phyloP scores from a whole-genome alignment of 2,888 invertebrate genomes.

The Carpatolechia fugitivella region DNA sequence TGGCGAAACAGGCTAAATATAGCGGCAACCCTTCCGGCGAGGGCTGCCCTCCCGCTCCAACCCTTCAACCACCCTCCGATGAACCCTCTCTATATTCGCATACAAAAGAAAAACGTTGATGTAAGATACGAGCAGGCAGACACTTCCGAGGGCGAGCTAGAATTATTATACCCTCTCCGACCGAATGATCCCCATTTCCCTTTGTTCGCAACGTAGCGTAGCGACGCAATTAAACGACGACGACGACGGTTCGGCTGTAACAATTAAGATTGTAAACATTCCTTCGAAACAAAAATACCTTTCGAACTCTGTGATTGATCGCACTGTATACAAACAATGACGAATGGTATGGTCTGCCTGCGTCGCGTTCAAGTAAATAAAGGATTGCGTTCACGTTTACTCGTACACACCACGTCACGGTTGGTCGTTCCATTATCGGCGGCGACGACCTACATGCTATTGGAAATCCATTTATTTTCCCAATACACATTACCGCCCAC shows the following conservation, averaged over 20 bases:
- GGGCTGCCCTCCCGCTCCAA: constrained; percentile 23
- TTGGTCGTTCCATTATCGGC: constrained; percentile 51
- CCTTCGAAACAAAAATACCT: constrained; percentile 11
- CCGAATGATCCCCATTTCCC: constrained; percentile 37
- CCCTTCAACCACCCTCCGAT: not conserved
- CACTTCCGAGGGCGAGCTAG: constrained; percentile 42
- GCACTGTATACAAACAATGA: constrained; percentile 4
- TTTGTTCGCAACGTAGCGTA: constrained; percentile 30
- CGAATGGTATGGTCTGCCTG: constrained; percentile 28
- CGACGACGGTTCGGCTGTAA: constrained; percentile 19
- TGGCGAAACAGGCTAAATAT: constrained; percentile 25
- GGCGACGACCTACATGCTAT: constrained; percentile 47
- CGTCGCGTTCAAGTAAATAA: constrained; percentile 33
- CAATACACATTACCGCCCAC: constrained; percentile 32
- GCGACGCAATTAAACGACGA: constrained; percentile 34
- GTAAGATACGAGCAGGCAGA: constrained; percentile 46
- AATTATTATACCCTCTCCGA: constrained; percentile 46
- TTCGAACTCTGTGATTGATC: constrained; percentile 11
- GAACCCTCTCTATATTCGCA: constrained; percentile 46
- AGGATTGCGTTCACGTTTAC: constrained; percentile 44
- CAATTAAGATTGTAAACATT: constrained; percentile 18
- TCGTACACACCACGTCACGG: constrained; percentile 49
- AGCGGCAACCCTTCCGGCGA: constrained; percentile 55
- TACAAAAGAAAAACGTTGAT: constrained; percentile 63
- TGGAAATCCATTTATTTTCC: constrained; percentile 43